Conservation (phyloP, 2,113 vertebrate genomes). For the Cygnus buccinator region DNA sequence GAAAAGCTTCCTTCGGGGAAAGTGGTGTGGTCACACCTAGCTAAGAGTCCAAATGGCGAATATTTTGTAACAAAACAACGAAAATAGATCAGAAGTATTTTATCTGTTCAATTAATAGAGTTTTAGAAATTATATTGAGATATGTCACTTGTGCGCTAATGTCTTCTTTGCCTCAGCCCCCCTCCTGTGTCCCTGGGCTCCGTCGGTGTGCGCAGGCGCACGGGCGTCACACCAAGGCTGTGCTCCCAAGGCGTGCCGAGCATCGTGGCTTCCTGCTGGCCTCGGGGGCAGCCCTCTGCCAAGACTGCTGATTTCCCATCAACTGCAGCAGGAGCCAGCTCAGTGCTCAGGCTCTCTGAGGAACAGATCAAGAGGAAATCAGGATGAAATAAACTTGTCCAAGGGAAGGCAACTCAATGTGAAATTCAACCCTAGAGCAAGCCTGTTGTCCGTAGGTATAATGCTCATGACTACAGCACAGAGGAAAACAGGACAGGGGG, state of each 20-base stretch:
- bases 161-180: slow-evolving; percentile 56
- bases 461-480: neutral
- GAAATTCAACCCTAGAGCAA: neutral
- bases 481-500: rapidly evolving
- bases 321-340: neutral
- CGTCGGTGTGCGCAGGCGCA: rapidly evolving
- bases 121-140: slow-evolving; percentile 86
- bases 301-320: neutral
- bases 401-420: neutral
- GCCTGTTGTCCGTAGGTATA: neutral
- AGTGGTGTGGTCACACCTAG: slow-evolving; percentile 73
- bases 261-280: neutral
- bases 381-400: neutral
- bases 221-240: rapidly evolving
- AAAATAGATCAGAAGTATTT: slow-evolving; percentile 84
- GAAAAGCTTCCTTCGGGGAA: slow-evolving; percentile 71
- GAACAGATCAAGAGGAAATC: neutral
- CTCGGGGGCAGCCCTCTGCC: rapidly evolving
- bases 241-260: neutral
- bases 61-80: slow-evolving; percentile 83
- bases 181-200: neutral
- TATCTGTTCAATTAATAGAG: slow-evolving; percentile 84
- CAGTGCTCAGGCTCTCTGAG: neutral
- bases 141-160: slow-evolving; percentile 72
- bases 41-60: slow-evolving; percentile 77